A percentile compares a stretch with the other conserved stretches of the same genome.
phyloP scores from a whole-genome alignment of 2,888 invertebrate genomes.

The Nycteola revayana region DNA sequence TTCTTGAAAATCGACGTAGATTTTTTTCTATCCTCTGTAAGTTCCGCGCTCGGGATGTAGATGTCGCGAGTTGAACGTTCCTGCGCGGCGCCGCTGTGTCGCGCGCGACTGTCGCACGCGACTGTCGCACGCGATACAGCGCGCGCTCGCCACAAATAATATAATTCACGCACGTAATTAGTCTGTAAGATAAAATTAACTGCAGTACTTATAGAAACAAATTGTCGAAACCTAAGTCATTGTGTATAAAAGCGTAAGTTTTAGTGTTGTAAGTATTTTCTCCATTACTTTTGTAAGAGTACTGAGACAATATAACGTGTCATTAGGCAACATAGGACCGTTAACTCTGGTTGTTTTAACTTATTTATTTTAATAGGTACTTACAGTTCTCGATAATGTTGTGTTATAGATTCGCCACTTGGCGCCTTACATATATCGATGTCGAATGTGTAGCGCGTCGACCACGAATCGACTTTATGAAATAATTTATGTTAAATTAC shows the following conservation, averaged over 20 bases:
- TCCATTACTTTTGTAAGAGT: conserved; percentile 76
- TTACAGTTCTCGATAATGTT: conserved; percentile 40
- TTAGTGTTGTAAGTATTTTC: conserved; percentile 75
- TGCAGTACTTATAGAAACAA: conserved; percentile 80
- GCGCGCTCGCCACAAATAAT: conserved; percentile 48
- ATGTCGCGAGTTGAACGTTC: conserved; percentile 57
- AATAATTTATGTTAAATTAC: conserved; percentile 69
- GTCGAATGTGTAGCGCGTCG: conserved; percentile 36
- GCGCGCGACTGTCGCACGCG: conserved; percentile 9
- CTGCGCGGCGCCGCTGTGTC: conserved; percentile 31
- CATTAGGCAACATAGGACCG: conserved; percentile 72
- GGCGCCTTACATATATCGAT: conserved; percentile 34
- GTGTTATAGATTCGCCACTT: conserved; percentile 39
- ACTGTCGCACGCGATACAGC: conserved; percentile 32
- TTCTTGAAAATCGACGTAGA: conserved; percentile 78
- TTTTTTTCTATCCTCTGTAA: conserved; percentile 52
- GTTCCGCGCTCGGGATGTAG: conserved; percentile 56
- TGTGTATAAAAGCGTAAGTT: conserved; percentile 80
- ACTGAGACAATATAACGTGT: conserved; percentile 70
- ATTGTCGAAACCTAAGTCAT: conserved; percentile 82
- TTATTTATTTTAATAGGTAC: conserved; percentile 70
- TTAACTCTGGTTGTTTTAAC: conserved; percentile 65
- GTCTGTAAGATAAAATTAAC: conserved; percentile 68
- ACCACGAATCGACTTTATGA: conserved; percentile 45
- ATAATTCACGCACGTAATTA: conserved; percentile 75